Evolutionary conservation across 2,888 invertebrate species (phyloP), one percentile per base, ranked within the genome.

Genomic region (Eupithecia abbreviata): DNA sequence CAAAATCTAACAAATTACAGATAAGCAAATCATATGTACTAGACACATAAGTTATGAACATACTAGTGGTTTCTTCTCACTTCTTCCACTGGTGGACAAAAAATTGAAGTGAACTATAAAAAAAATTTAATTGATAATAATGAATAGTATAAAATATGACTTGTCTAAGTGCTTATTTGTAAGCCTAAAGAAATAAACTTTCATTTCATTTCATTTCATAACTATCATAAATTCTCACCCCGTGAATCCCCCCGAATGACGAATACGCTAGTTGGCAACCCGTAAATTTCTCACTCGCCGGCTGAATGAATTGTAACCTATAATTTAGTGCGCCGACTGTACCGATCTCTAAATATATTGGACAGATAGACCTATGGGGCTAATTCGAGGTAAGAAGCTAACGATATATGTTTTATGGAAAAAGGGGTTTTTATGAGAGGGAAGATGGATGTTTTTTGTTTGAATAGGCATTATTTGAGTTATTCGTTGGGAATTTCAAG

Each of bases 281-380:
- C 90, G 90, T 92, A 91, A 92, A 92, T 92, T 91, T 85, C 83
- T 78, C 84, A 85, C 85, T 82, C 88, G 84, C 88, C 88, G 83
- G 84, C 84, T 87, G 90, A 90, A 90, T 91, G 91, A 91, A 90
- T 90, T 87, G 90, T 90, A 88, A 90, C 91, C 86, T 87, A 85
- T 90, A 90, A 92, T 92, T 91, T 92, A 91, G 82, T 85, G 83
- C 81, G 62, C 67, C 72, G 80, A 79, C 74, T 79, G 77, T 79
- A 77, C 74, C 72, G 55, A 41, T 62, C 62, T 62, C 62, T 71
- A 78, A 70, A 75, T 78, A 75, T 77, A 72, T 72, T 66, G 55
- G 55, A 65, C 74, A 65, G 75, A 74, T 69, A 72, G 72, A 72
- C 78, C 73, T 70, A 74, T 43, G 74, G 69, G 72, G 66, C 65